Evolutionary conservation across 2,888 invertebrate species (phyloP).

Genomic region (Eudasyphora cyanicolor): DNA sequence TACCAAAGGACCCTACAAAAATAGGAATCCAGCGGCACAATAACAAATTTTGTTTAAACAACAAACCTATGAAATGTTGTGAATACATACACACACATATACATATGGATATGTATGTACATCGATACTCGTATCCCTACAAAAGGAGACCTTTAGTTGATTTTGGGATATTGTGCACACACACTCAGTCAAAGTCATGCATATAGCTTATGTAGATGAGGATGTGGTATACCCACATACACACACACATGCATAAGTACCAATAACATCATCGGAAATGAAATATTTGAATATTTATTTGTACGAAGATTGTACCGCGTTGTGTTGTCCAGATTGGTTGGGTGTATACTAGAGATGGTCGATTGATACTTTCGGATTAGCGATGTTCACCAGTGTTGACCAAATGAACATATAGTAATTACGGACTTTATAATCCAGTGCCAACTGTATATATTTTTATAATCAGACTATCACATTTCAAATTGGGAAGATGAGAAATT

Average conservation of each 20-base stretch:
- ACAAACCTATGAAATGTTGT: conserved; percentile 40
- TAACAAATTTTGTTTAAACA: conserved; percentile 42
- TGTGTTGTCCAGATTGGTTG: no score
- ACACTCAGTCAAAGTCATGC: neutral
- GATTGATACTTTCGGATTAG: no score
- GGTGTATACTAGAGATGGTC: conserved; percentile 13
- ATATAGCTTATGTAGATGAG: no score
- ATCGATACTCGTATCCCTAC: neutral
- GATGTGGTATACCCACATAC: neutral
- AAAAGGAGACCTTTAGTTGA: neutral
- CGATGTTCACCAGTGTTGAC: no score
- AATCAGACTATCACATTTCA: no score
- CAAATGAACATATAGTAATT: no score
- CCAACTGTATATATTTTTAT: no score
- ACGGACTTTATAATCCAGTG: no score
- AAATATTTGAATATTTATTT: conserved; percentile 43
- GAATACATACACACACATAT: neutral
- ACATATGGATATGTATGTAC: neutral
- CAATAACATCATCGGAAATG: conserved; percentile 16
- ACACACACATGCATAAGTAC: neutral
- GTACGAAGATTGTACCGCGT: neutral
- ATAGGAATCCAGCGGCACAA: conserved; percentile 26
- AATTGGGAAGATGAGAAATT: no score
- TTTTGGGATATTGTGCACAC: neutral
- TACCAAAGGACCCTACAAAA: neutral